Evolutionary conservation across 2,113 vertebrate genomes (phyloP).

Genomic region (Plestiodon gilberti): DNA sequence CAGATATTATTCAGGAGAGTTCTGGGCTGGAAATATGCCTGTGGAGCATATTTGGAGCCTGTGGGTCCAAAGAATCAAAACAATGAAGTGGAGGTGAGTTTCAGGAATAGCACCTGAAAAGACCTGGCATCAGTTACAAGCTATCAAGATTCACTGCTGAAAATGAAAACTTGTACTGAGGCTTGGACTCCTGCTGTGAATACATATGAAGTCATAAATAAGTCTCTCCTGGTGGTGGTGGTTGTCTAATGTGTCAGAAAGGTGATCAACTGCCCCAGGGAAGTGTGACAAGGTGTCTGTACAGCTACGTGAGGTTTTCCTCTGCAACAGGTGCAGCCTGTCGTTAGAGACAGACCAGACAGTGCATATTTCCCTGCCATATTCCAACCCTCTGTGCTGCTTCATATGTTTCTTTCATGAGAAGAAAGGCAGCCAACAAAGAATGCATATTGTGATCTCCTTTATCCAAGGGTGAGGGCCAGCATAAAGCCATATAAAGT

Average conservation of each 20-base stretch:
- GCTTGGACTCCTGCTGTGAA: conserved; percentile 31
- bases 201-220: not conserved
- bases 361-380: not conserved
- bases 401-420: not conserved
- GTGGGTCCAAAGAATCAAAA: conserved; percentile 15
- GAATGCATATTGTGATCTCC: not conserved
- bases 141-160: not conserved
- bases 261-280: not conserved
- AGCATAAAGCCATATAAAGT: not conserved
- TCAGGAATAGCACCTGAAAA: not conserved
- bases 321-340: not conserved
- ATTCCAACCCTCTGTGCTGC: accelerated
- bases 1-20: not conserved
- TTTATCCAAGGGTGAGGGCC: not conserved
- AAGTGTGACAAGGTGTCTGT: conserved; percentile 13
- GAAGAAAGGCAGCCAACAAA: not conserved
- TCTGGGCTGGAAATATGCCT: conserved; percentile 14
- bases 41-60: conserved; percentile 4
- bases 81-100: not conserved
- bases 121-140: not conserved
- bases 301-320: not conserved
- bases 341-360: accelerated
- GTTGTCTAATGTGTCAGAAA: conserved; percentile 12
- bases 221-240: conserved; percentile 7
- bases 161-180: conserved; percentile 9